These are phyloP conservation scores for Uloborus diversus DNA, from an alignment of 1,140 invertebrate genomes.

Conservation along the genomic window DNA sequence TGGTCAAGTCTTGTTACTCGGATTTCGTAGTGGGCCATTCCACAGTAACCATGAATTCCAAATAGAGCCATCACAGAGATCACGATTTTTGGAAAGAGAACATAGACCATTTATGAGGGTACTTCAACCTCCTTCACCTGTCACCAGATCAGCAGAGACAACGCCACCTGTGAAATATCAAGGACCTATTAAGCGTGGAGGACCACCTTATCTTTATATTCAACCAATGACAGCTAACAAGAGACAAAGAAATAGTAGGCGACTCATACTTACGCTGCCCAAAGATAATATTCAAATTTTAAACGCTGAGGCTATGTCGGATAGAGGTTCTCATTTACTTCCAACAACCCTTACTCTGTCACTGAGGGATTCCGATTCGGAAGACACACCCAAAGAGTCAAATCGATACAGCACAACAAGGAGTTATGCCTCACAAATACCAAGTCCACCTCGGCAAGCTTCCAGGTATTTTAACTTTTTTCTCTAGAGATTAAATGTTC, in stretches of 20 bases:
- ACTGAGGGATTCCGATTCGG: background rate
- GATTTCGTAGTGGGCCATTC: no score
- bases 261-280: slow-evolving; percentile 27
- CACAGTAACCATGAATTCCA: no score
- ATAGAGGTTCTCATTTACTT: slow-evolving; percentile 1
- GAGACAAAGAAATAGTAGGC: background rate
- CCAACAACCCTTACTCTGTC: slow-evolving; percentile 28
- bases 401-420: background rate
- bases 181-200: slow-evolving; percentile 3
- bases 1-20: no score
- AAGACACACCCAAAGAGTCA: background rate
- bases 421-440: slow-evolving; percentile 7
- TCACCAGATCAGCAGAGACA: background rate
- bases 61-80: background rate
- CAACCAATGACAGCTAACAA: slow-evolving; percentile 24
- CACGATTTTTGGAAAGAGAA: background rate
- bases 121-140: background rate
- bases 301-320: slow-evolving; percentile 23
- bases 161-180: background rate
- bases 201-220: slow-evolving; percentile 20
- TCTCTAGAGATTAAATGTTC: no score
- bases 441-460: slow-evolving; percentile 2
- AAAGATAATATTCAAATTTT: slow-evolving; percentile 39
- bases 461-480: background rate
- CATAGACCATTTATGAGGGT: background rate